phyloP scores from a whole-genome alignment of 2,888 invertebrate species.

The Zootermopsis nevadensis region DNA sequence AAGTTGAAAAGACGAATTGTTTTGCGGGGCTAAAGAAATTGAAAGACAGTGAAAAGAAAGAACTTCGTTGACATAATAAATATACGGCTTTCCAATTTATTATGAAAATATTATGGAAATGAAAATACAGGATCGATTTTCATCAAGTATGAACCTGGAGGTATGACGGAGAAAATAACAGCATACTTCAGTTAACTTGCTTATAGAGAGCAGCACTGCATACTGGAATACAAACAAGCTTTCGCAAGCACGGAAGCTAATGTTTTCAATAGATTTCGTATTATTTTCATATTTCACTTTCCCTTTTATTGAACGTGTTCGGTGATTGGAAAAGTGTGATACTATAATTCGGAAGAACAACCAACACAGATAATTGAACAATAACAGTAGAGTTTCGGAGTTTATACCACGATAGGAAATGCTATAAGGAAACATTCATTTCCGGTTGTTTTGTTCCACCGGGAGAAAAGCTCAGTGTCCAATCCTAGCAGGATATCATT shows the following conservation, averaged over 20 bases:
- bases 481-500: not conserved
- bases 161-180: not conserved
- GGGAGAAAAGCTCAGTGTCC: not conserved
- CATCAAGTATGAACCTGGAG: not conserved
- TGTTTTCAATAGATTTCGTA: conserved; percentile 12
- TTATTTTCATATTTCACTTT: not conserved
- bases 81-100: conserved; percentile 10
- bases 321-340: not conserved
- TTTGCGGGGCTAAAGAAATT: not conserved
- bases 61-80: not conserved
- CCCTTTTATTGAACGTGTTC: not conserved
- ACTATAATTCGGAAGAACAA: not conserved
- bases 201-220: not conserved
- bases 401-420: not conserved
- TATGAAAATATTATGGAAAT: conserved; percentile 6
- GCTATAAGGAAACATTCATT: not conserved
- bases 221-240: not conserved
- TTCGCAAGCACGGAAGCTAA: not conserved
- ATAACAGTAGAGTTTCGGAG: not conserved
- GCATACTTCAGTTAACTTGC: not conserved
- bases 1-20: not conserved
- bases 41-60: not conserved
- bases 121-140: not conserved
- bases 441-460: not conserved
- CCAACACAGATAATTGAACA: not conserved